Evolutionary conservation across 2,888 invertebrate genomes (phyloP).

Genomic region (Gastrophysa polygoni): DNA sequence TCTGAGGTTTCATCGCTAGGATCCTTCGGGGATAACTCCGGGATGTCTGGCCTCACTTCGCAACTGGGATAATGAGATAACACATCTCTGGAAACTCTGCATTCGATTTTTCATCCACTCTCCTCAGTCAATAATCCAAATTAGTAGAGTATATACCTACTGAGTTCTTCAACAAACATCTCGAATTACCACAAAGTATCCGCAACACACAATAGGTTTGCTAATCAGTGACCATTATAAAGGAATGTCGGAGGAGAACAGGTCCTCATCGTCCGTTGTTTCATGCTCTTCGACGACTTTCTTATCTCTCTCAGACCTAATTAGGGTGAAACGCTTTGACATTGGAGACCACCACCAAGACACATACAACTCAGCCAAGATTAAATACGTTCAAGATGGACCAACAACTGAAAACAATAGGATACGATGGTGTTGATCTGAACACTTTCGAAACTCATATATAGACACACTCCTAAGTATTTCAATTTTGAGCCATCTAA

Average conservation of each 20-base stretch:
- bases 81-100: too few species aligned
- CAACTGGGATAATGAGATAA: constrained; percentile 17
- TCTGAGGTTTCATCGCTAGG: too few species aligned
- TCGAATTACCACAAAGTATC: neutral
- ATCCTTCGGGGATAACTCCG: neutral
- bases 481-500: too few species aligned
- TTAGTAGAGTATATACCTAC: too few species aligned
- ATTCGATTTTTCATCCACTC: too few species aligned
- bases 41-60: too few species aligned
- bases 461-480: too few species aligned
- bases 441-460: too few species aligned
- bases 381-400: neutral
- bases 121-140: too few species aligned
- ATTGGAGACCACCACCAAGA: neutral
- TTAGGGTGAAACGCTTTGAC: neutral
- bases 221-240: constrained; percentile 12
- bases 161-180: too few species aligned
- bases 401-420: too few species aligned
- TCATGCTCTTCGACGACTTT: constrained; percentile 9
- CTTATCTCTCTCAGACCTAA: constrained; percentile 9
- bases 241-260: neutral
- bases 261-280: neutral
- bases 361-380: neutral
- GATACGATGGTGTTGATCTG: too few species aligned
- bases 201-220: constrained; percentile 4